Evolutionary conservation across 1,140 invertebrate genomes (phyloP).

Genomic region (Thalassaphorura encarpata): DNA sequence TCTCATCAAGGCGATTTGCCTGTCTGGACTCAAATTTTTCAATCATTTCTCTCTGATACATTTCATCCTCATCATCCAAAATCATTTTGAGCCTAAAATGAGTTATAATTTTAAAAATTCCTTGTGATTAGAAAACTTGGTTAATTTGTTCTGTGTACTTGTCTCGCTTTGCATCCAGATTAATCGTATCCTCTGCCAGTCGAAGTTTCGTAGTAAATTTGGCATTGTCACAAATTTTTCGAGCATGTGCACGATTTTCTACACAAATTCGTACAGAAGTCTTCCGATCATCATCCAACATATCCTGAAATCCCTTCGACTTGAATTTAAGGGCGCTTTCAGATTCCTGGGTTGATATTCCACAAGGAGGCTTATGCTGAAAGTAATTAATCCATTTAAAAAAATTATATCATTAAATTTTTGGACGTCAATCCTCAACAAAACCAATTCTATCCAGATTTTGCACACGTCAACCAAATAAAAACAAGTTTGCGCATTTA

Average conservation of each 20-base stretch:
- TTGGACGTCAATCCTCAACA: too few relatives aligned
- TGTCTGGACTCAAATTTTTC: slow-evolving; percentile 12
- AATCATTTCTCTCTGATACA: slow-evolving; percentile 6
- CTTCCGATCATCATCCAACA: slow-evolving; percentile 17
- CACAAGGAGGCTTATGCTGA: too few relatives aligned
- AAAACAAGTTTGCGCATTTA: too few relatives aligned
- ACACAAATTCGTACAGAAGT: slow-evolving; percentile 8
- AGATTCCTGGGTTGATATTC: too few relatives aligned
- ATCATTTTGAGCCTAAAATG: slow-evolving; percentile 13
- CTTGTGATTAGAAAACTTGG: neutral
- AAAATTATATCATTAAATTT: too few relatives aligned
- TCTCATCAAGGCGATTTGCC: slow-evolving; percentile 16
- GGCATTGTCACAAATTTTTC: slow-evolving; percentile 13
- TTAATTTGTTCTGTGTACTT: slow-evolving; percentile 3
- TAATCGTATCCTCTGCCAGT: slow-evolving; percentile 2
- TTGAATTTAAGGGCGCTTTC: neutral
- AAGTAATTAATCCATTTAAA: too few relatives aligned
- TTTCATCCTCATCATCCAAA: slow-evolving; percentile 22
- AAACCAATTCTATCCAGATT: too few relatives aligned
- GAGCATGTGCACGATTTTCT: slow-evolving; percentile 12
- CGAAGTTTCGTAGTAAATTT: slow-evolving; percentile 8
- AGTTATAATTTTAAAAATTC: neutral
- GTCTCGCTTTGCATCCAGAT: slow-evolving; percentile 21
- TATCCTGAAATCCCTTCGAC: slow-evolving; percentile 4
- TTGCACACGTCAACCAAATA: too few relatives aligned